These are phyloP conservation scores for Seriola dumerili DNA, from an alignment of 2,113 vertebrate species.

Conservation along the genomic window DNA sequence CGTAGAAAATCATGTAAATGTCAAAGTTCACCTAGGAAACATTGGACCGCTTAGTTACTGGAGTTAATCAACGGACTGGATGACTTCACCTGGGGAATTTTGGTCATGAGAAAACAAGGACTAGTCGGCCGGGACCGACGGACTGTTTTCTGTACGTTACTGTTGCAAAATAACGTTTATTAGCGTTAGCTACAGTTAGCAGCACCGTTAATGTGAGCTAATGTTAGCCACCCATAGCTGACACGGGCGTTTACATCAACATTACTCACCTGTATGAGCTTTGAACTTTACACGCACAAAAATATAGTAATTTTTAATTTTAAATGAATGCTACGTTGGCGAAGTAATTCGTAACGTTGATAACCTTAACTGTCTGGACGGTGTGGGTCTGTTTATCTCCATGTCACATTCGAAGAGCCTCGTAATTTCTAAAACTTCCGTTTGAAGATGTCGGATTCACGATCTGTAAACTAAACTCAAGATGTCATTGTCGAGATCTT, in stretches of 20 bases:
- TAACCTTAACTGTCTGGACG: neutral
- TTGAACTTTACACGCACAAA: neutral
- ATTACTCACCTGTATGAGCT: neutral
- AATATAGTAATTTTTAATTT: too few relatives aligned
- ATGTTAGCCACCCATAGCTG: neutral
- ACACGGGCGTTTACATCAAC: neutral
- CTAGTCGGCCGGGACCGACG: fast-evolving
- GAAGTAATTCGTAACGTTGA: neutral
- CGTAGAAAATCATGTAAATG: neutral
- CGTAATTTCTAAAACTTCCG: constrained; percentile 42
- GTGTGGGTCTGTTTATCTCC: constrained; percentile 65
- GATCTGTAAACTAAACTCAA: neutral
- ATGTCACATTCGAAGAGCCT: constrained; percentile 31
- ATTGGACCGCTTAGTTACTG: neutral
- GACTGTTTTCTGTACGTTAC: neutral
- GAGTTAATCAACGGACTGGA: too few relatives aligned
- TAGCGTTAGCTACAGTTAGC: constrained; percentile 44
- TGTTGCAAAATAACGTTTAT: neutral
- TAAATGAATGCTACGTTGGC: neutral
- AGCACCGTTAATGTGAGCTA: neutral
- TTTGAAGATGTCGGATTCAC: neutral
- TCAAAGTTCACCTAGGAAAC: constrained; percentile 27
- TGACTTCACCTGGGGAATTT: neutral
- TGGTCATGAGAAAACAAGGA: neutral
- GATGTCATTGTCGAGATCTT: neutral